These are phyloP conservation scores for Diacarnus erythraeanus DNA, from an alignment of 37 sponge, comb jelly and placozoan genomes.

Conservation along the genomic window DNA sequence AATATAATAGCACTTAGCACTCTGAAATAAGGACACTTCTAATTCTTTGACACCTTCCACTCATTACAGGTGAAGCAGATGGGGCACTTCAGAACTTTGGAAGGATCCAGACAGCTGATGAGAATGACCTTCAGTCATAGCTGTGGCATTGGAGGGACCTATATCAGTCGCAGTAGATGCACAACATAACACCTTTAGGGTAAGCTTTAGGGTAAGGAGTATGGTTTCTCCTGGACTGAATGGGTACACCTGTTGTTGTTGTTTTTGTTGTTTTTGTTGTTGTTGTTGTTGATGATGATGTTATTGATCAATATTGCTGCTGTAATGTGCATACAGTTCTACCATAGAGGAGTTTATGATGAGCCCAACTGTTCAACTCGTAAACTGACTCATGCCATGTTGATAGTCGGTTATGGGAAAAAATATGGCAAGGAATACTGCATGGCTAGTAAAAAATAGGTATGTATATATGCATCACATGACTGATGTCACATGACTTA, in stretches of 20 bases:
- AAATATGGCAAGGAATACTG: conserved; percentile 28
- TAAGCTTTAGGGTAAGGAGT: too few relatives aligned
- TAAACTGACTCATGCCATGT: conserved; percentile 45
- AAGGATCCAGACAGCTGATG: conserved; percentile 36
- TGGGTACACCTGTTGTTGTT: too few relatives aligned
- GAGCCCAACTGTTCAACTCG: conserved; percentile 37
- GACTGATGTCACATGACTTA: not conserved
- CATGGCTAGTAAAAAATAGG: conserved; percentile 79
- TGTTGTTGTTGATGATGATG: not conserved
- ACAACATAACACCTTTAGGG: conserved; percentile 63
- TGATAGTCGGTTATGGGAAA: conserved; percentile 48
- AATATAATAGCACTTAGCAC: not conserved
- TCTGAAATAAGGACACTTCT: not conserved
- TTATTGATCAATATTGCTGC: not conserved
- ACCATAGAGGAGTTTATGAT: conserved; percentile 33
- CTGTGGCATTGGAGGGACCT: conserved; percentile 79
- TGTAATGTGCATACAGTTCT: conserved; percentile 26
- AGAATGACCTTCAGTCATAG: conserved; percentile 63
- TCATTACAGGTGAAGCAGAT: conserved; percentile 1
- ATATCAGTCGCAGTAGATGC: conserved; percentile 83
- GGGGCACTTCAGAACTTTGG: conserved; percentile 40
- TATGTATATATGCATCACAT: not conserved
- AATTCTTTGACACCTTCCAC: not conserved
- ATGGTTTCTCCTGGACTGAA: too few relatives aligned
- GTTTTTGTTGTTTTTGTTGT: too few relatives aligned